Evolutionary conservation across 2,797 vertebrate genomes (phyloP), one percentile per base, ranked within the genome.

Genomic region (Characodon lateralis): DNA sequence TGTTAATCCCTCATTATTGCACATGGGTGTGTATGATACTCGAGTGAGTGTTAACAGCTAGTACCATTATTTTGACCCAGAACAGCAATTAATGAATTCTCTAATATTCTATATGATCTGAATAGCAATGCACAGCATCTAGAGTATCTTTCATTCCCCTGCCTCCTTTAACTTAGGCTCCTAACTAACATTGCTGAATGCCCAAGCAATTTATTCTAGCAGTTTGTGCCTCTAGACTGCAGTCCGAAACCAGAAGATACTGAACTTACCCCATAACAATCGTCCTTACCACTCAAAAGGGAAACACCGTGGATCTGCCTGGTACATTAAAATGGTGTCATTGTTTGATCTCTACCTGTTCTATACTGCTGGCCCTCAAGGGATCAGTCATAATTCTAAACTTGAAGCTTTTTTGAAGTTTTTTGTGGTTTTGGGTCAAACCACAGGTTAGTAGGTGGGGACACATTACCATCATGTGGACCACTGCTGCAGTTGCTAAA

Each of bases 261-360:
- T 90, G 86, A 85, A 85, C 26, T 18, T 73, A 43, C 77, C 83
- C 80, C 84, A 83, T 28, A 76, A 77, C 77, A 48, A 35, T 31
- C 26, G 73, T 66, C 72, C 72, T 43, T 72, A 56, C 61, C 73
- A 48, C 59, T 84, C 72, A 74, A 85, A 61, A 79, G 63, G 46
- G 74, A 74, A 80, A 88, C 76, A 74, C 22, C 1, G 78, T 78
- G 66, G 85, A 46, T 84, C 75, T 83, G 70, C 74, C 69, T 78
- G 88, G 84, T 89, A 89, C 87, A 85, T 92, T 85, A 85, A 87
- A 85, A 66, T 53, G 6, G 20, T 61, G 81, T 82, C 81, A 79
- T 72, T 76, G 75, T 91, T 92, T 87, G 85, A 85, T 78, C 61
- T 16, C 39, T 80, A 65, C 71, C 46, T 71, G 53, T 56, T 85